Evolutionary conservation across 1,140 invertebrate genomes (phyloP), one percentile per base, ranked within the genome.

Genomic region (Drosophila prosaltans): DNA sequence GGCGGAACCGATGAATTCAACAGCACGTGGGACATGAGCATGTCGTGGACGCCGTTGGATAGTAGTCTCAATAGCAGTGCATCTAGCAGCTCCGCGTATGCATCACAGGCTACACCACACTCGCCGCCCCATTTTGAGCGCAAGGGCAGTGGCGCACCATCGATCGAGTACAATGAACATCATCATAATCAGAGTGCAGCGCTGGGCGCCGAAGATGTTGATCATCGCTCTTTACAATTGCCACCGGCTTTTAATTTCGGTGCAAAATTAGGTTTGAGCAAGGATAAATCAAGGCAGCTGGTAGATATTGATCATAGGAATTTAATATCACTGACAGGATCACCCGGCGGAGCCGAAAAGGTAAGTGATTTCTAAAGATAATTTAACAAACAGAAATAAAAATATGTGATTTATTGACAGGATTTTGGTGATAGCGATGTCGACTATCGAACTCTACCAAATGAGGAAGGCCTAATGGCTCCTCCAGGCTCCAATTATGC

Each of bases 291-390:
- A 2, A 72, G 91, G 71, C 92, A 91, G 39, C 92, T 93, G 30
- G 84, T 69, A 7, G 96, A 97, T 91, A 95, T 97, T 21, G 96
- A 97, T 92, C 96, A 97, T 84, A 93, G 96, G 72, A 97, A 97
- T 93, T 90, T 97, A n/a, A 97, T 97, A 78, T 95, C 96, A 75
- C 91, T 97, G 3, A 97, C 96, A 9, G 95, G 96, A 36, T 96
- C 95, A 78, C 95, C 95, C 4, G 93, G 93, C 4, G 93, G 93
- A 4, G 93, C 94, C 16, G 74, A 78, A 24, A 85, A 92, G 78
- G 80, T 74, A 59, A 30, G n/a, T 10, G 24, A 51, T n/a, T 21
- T 32, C 26, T 7, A 6, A 16, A 36, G n/a, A 9, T 28, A n/a
- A 26, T 26, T 0, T 8, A 26, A n/a, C 21, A 3, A 0, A 26